A percentile compares a stretch with the other conserved stretches of the same genome.
Conservation (phyloP, 2,888 invertebrate genomes). For the Clostera curtula region DNA sequence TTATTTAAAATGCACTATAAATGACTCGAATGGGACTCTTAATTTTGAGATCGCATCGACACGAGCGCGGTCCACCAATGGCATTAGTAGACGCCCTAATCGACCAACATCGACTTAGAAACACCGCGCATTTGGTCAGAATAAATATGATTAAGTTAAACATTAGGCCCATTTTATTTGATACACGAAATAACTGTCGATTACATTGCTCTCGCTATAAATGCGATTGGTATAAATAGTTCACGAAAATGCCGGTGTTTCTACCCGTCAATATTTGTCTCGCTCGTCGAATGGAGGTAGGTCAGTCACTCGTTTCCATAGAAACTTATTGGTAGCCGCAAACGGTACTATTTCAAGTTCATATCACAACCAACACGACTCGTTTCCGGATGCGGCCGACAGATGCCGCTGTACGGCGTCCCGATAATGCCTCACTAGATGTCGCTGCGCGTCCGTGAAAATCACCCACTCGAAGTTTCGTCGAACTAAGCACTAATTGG, state of each 20-base stretch:
- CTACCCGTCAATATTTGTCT: constrained; percentile 28
- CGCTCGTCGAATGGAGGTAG: constrained; percentile 30
- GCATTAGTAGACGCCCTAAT: constrained; percentile 18
- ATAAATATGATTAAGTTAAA: constrained; percentile 24
- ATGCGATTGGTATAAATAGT: constrained; percentile 17
- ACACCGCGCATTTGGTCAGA: constrained; percentile 46
- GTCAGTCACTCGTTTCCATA: constrained; percentile 19
- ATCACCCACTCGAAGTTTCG: constrained; percentile 23
- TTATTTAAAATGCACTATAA: constrained; percentile 46
- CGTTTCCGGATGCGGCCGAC: constrained; percentile 31
- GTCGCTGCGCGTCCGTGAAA: constrained; percentile 21
- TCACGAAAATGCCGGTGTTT: constrained; percentile 49
- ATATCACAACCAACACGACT: constrained; percentile 58
- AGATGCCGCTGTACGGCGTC: constrained; percentile 36
- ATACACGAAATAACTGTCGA: constrained; percentile 17
- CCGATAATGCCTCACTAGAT: constrained; percentile 25
- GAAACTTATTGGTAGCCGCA: constrained; percentile 26
- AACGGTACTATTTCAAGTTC: constrained; percentile 29
- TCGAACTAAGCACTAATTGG: constrained; percentile 3
- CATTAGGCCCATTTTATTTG: constrained; percentile 27
- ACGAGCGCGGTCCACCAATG: constrained; percentile 38
- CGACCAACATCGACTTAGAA: constrained; percentile 21
- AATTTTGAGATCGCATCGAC: constrained; percentile 65
- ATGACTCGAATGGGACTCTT: constrained; percentile 56
- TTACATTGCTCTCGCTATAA: constrained; percentile 14